phyloP scores from a whole-genome alignment of 2,888 invertebrate species.

The Sarcophaga rosellei region DNA sequence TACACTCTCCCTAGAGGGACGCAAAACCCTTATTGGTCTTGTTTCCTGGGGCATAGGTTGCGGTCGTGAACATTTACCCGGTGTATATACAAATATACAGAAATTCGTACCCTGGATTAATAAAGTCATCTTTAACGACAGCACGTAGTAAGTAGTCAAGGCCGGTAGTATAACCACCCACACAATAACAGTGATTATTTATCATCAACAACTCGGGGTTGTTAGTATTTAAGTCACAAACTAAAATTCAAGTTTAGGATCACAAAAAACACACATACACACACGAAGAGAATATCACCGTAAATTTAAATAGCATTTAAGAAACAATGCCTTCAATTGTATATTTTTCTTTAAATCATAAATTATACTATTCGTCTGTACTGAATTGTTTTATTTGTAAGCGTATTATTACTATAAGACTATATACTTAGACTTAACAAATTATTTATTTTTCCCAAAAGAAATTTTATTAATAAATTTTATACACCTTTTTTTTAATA shows the following conservation, averaged over 20 bases:
- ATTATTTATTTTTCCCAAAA: slow-evolving; percentile 51
- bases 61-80: slow-evolving; percentile 93
- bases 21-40: slow-evolving; percentile 92
- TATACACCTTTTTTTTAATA: background rate
- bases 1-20: slow-evolving; percentile 92
- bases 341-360: slow-evolving; percentile 16
- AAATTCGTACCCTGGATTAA: slow-evolving; percentile 96
- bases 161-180: slow-evolving; percentile 71
- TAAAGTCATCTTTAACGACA: slow-evolving; percentile 86
- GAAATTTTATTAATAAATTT: slow-evolving; percentile 14
- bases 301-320: slow-evolving; percentile 34
- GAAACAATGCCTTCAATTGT: background rate
- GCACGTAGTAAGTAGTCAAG: slow-evolving; percentile 74
- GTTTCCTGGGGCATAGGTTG: slow-evolving; percentile 96
- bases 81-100: slow-evolving; percentile 95
- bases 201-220: slow-evolving; percentile 77
- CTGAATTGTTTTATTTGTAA: slow-evolving; percentile 41
- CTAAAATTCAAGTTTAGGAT: background rate
- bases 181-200: slow-evolving; percentile 72
- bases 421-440: slow-evolving; percentile 29
- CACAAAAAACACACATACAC: background rate
- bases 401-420: slow-evolving; percentile 29
- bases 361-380: slow-evolving; percentile 39
- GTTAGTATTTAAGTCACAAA: slow-evolving; percentile 75
- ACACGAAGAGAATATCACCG: slow-evolving; percentile 1